Base-by-base conservation (phyloP, 2,113 vertebrate genomes). In the Calyptommatus sinebrachiatus region DNA sequence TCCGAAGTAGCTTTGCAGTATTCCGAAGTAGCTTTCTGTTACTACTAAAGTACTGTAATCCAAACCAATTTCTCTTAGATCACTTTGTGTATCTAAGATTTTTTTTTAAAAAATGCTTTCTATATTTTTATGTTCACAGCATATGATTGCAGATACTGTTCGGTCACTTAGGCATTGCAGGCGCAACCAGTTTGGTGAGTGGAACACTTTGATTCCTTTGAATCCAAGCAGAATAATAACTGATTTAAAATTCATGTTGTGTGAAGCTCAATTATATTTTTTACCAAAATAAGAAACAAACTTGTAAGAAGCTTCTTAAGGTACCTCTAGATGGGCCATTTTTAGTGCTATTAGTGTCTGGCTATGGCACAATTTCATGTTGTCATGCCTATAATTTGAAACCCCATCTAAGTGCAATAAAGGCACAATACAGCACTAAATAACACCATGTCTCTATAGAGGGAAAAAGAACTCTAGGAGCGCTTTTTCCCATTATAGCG, bases 121-220 rank as follows among this genome's bases (percentile, higher is more conserved):
- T 82, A 78, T 74, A 8, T 75, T 80, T 41, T 88, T 90, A 1
- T 83, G 77, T 93, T 91, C 80, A 60, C 84, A 96, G 95, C 98
- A 99, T 91, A 99, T 99, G 98, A 99, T 99, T 83, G 98, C 98
- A 75, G 97, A 99, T 83, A 95, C 96, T 0, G 97, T 97, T 85
- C 94, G 98, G 11, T 95, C 97, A 81, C 92, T 99, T 85, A 94
- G 97, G 81, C 95, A 98, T 83, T 98, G 98, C 94, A 96, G 97
- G 93, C 96, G 92, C 65, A 97, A 97, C 90, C 96, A 96, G 83
- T 95, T 96, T 92, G 97, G 98, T 99, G 85, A 96, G 95, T 95
- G 74, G 46, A 3, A 60, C 82, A 12, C 35, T 71, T 77, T 35
- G 6, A 60, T 83, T 50, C 16, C 16, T 78, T 76, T 84, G 2